Conservation (phyloP, 2,797 vertebrate genomes). For the Ambastaia sidthimunki region DNA sequence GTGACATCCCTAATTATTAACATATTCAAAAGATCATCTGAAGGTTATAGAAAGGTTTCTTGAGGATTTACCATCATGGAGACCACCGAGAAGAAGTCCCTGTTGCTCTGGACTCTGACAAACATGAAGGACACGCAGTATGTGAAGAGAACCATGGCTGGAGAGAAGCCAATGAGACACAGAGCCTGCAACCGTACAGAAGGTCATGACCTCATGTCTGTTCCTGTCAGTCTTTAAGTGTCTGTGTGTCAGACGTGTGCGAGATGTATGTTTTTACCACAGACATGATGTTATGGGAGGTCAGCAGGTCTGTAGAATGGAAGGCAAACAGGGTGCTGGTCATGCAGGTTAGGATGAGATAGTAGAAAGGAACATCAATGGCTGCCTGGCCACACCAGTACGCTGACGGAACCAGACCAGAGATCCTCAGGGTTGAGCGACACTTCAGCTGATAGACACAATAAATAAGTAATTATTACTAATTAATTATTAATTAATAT, state of each 20-base stretch:
- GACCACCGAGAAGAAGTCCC: slow-evolving; percentile 85
- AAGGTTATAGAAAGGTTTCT: no score
- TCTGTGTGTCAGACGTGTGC: neutral
- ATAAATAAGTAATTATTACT: neutral
- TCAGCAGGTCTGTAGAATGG: slow-evolving; percentile 77
- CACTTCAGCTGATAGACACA: slow-evolving; percentile 78
- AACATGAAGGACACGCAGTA: slow-evolving; percentile 88
- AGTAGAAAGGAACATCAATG: slow-evolving; percentile 85
- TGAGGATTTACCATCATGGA: slow-evolving; percentile 77
- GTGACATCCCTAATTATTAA: no score
- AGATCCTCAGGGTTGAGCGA: slow-evolving; percentile 82
- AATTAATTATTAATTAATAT: no score
- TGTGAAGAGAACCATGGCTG: slow-evolving; percentile 82
- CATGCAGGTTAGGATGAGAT: slow-evolving; percentile 78
- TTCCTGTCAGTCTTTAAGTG: neutral
- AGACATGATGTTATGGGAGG: slow-evolving; percentile 70
- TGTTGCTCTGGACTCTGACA: slow-evolving; percentile 82
- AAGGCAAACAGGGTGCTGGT: slow-evolving; percentile 77
- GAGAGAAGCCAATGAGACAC: slow-evolving; percentile 77
- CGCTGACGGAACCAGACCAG: slow-evolving; percentile 87
- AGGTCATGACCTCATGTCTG: neutral
- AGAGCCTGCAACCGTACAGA: slow-evolving; percentile 71
- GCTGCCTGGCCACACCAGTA: slow-evolving; percentile 93
- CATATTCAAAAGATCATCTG: no score
- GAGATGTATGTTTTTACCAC: slow-evolving; percentile 70